Evolutionary conservation across 1,140 invertebrate genomes (phyloP), one percentile per base, ranked within the genome.

Genomic region (Homarus americanus): DNA sequence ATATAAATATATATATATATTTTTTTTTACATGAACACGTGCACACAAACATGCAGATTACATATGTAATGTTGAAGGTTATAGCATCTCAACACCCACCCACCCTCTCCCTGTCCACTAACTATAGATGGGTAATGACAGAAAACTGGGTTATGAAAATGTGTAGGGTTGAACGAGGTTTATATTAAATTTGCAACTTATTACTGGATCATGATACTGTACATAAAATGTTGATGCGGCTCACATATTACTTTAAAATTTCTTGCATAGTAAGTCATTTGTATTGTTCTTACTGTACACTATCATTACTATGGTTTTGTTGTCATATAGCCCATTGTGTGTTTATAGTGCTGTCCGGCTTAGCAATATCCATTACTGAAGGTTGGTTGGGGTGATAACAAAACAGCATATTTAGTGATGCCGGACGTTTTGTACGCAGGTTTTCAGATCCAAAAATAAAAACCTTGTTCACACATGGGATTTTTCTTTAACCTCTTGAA

Each of bases 381-480:
- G 53, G 53, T 79, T 78, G 36, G 53, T n/a, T n/a, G n/a, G 73
- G 73, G 44, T 63, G 85, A 79, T n/a, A 78, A 76, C 40, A 34
- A 87, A 78, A 66, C 53, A 73, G 63, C 40, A 86, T 86, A 69
- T 87, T 72, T 87, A 87, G 85, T 63, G 75, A 44, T 87, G 85
- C 75, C 73, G 53, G 73, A 76, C 49, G 38, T 87, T 87, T 87
- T 87, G 75, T 87, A 87, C 75, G 53, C 85, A 87, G 85, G 85
- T 87, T 87, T 87, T 87, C 85, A 78, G 63, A 40, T 87, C 75
- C 73, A 87, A 63, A 76, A 87, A 87, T 34, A 87, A 78, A 87
- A 75, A 72, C 83, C 41, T 73, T 82, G 58, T 82, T 63, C 58
- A 82, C 69, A 85, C 28, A 38, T 1, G 32, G 66, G 82, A 36